phyloP scores from a whole-genome alignment of 2,797 vertebrate species.

The Pseudochirops cupreus region DNA sequence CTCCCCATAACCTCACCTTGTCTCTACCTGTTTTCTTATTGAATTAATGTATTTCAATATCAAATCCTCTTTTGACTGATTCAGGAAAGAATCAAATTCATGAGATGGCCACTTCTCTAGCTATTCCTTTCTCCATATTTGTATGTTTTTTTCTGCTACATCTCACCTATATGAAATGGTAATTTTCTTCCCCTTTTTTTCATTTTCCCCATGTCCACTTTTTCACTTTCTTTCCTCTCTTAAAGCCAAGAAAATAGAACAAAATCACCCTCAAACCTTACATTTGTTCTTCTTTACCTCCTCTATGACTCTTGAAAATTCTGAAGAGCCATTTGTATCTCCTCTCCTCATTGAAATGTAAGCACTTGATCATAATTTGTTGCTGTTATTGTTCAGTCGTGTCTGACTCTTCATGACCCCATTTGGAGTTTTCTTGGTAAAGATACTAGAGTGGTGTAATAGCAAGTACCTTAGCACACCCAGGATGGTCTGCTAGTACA shows the following conservation, averaged over 20 bases:
- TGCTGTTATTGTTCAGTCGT: background rate
- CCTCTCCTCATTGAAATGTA: background rate
- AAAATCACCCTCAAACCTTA: background rate
- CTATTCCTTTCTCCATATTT: background rate
- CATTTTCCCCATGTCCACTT: background rate
- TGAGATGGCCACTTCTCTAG: background rate
- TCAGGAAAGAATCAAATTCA: background rate
- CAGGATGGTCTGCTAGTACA: too few relatives aligned
- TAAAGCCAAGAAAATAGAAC: background rate
- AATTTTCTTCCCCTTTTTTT: background rate
- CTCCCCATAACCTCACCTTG: background rate
- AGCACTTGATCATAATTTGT: background rate
- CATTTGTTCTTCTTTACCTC: background rate
- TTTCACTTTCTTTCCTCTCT: background rate
- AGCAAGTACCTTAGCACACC: too few relatives aligned
- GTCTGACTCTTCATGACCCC: background rate
- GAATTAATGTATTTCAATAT: background rate
- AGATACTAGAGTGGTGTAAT: background rate
- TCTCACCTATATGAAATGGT: background rate
- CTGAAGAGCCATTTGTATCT: background rate
- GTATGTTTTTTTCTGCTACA: background rate
- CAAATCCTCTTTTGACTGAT: background rate
- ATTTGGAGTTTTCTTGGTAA: background rate
- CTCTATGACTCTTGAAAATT: background rate
- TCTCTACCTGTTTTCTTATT: background rate